Percentiles rank a stretch among this genome's conserved stretches.
Evolutionary conservation across 1,140 invertebrate species (phyloP).

Genomic region (Sitophilus oryzae): DNA sequence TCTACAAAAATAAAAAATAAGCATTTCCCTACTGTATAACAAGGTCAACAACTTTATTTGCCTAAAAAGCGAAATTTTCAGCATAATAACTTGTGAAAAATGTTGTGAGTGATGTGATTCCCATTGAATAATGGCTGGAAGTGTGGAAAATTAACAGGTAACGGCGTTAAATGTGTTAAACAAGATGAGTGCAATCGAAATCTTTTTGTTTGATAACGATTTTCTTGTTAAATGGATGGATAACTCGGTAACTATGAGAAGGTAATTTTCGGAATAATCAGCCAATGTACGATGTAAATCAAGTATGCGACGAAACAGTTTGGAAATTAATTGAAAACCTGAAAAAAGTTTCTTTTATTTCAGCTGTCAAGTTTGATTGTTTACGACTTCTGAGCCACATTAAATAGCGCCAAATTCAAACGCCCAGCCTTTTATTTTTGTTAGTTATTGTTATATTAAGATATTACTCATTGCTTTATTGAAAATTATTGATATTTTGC

Average conservation of each 20-base stretch:
- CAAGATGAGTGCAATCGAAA: conserved; percentile 6
- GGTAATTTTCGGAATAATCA: conserved; percentile 1
- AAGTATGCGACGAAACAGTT: not conserved
- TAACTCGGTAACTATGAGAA: conserved; percentile 8
- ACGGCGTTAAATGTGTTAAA: not conserved
- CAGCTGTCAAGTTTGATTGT: conserved; percentile 40
- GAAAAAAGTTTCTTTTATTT: conserved; percentile 21
- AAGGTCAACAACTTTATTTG: conserved; percentile 43
- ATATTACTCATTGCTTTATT: not conserved
- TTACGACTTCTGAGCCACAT: conserved; percentile 34
- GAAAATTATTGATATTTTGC: not conserved
- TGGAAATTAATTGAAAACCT: conserved; percentile 9
- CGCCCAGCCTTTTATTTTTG: not conserved
- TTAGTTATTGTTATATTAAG: not conserved
- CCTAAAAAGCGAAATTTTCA: conserved; percentile 32
- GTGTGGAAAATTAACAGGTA: conserved; percentile 8
- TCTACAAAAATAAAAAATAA: conserved; percentile 36
- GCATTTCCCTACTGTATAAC: conserved; percentile 38
- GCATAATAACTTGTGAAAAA: conserved; percentile 18
- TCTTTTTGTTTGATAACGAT: conserved; percentile 30
- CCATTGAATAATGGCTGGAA: not conserved
- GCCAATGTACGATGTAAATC: not conserved
- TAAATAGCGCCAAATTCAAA: conserved; percentile 38
- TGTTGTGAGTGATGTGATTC: conserved; percentile 30
- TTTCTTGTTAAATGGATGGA: conserved; percentile 18